Conservation (phyloP, 2,113 vertebrate species). For the Anthoscopus minutus region DNA sequence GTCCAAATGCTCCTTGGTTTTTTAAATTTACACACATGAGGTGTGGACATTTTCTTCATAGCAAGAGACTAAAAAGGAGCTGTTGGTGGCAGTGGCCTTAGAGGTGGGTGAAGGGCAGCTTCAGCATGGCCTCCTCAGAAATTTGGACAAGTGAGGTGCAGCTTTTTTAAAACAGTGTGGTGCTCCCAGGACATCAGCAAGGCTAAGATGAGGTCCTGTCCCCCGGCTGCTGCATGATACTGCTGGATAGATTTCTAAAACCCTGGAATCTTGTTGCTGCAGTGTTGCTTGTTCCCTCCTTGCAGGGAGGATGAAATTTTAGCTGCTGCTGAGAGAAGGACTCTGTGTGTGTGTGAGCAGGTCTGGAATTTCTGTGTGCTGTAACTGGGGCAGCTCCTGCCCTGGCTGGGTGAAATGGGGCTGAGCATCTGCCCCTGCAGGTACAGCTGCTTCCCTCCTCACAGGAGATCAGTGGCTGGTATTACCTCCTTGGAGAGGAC, state of each 20-base stretch:
- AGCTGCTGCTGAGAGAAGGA: not conserved
- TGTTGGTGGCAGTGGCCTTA: not conserved
- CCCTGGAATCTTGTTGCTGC: not conserved
- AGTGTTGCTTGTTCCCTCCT: not conserved
- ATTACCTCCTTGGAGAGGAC: conserved; percentile 82
- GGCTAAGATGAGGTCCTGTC: not conserved
- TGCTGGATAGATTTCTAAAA: not conserved
- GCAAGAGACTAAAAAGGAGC: not conserved
- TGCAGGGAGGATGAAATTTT: not conserved
- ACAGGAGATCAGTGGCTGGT: conserved; percentile 86
- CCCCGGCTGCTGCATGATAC: not conserved
- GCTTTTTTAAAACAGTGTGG: not conserved
- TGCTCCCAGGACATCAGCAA: not conserved
- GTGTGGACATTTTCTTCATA: not conserved
- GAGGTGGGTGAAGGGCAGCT: not conserved
- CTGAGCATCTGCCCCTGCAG: not conserved
- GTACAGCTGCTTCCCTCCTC: not conserved
- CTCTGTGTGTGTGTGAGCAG: not conserved
- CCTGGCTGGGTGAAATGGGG: not conserved
- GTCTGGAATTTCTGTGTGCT: not conserved
- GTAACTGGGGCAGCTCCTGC: not conserved
- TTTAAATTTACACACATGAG: not conserved
- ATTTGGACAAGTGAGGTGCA: not conserved
- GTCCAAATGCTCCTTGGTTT: not conserved
- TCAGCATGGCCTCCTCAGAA: not conserved